Base-by-base conservation (phyloP, 2,888 invertebrate species). In the Shargacucullia verbasci region DNA sequence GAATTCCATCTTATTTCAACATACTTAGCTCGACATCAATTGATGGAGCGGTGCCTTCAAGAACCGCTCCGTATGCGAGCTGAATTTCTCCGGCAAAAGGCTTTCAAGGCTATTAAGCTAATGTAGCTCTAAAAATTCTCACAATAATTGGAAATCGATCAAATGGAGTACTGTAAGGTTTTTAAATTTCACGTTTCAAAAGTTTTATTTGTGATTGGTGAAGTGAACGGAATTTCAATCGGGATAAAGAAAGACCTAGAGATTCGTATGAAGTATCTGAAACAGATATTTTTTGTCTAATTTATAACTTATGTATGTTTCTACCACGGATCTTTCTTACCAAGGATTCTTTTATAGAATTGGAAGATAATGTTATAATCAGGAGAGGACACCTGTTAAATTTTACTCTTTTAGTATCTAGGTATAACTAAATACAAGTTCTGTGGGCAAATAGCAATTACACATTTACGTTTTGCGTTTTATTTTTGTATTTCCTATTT, bases 71-170 rank as follows among this genome's bases (percentile, higher is more conserved):
- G 35, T 49, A 53, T 55, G 41, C 37, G 40, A 43, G 31, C 33
- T 41, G 52, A 55, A 70, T 62, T 56, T 40, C 14, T 52, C 48
- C 25, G 38, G 25, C 37, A 13, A 67, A 50, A 52, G 44, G 43
- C 49, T 63, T 62, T 53, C 27, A 55, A 56, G 20, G 37, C 40
- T 55, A 44, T 47, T 55, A 53, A 72, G 53, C 47, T 72, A 57
- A 68, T 59, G 53, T 68, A 59, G 29, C 63, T 59, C 31, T 29
- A 11, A 52, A 12, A 20, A 48, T 37, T 48, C 41, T 25, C 52
- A 40, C 46, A 53, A 59, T 57, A 52, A 68, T 63, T 68, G 53
- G 34, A 45, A 71, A 56, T 45, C 14, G n/a, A 47, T 56, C 39
- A 33, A 54, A 72, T 50, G 31, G 43, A 52, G 39, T 35, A 33